Evolutionary conservation across 2,797 vertebrate genomes (phyloP), one percentile per base, ranked within the genome.

Genomic region (Huso huso): DNA sequence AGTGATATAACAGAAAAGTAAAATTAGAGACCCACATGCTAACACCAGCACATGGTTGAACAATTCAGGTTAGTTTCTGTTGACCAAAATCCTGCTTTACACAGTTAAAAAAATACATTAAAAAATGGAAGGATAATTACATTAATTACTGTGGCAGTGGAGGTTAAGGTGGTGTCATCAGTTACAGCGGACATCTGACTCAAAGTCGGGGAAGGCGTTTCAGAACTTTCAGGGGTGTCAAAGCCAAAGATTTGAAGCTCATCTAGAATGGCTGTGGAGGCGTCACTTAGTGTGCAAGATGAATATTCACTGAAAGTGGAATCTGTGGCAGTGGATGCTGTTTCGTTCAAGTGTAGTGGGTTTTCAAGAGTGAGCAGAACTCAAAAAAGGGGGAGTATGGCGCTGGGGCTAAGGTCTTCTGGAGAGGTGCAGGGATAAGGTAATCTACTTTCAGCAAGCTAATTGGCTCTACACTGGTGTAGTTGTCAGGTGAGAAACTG

Each of bases 241-340:
- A 87, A 84, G 81, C 86, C 77, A 76, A 86, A 90, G 76, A 87
- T 89, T 82, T 93, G 92, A 79, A 94, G 88, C 82, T 94, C 91
- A 73, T 93, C 91, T 81, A 93, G 84, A 77, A 90, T 78, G 72
- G 83, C 85, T 10, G 89, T 91, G 77, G 93, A 94, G 73, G 37
- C 37, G 5, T 82, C 74, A 5, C 81, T 82, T 69, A 74, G 63
- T 1, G 79, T 78, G 76, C 18, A 50, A 51, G 92, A 91, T 15
- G 92, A 93, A 86, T 85, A 91, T 82, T 92, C 88, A 69, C 93
- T 94, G 81, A 90, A 84, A 72, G 90, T 90, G 8, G 89, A 93
- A 75, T 91, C 88, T 57, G 91, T 84, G 78, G 88, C 77, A 1
- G 88, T 86, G 69, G 86, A 91, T 66, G 80, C 82, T 0, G 78